Conservation (phyloP, 2,797 vertebrate species). For the Cebuella pygmaea region DNA sequence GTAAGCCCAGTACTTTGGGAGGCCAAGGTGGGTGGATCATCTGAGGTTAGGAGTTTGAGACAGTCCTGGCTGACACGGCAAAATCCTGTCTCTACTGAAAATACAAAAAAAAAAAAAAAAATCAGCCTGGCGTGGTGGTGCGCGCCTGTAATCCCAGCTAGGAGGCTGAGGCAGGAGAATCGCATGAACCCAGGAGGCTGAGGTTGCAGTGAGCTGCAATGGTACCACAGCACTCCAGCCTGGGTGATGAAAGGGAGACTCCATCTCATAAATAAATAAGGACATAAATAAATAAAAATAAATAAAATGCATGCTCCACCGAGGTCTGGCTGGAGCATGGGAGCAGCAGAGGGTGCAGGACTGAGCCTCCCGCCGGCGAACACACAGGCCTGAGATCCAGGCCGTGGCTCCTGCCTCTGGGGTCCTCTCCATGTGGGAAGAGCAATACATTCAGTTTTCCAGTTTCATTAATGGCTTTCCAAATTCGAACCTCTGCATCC, state of each 20-base stretch:
- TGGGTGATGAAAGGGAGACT: neutral
- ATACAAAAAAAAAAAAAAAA: neutral
- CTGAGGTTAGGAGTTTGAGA: neutral
- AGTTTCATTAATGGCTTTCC: conserved; percentile 44
- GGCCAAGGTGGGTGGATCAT: neutral
- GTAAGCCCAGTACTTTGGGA: neutral
- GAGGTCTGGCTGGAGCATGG: rapidly evolving
- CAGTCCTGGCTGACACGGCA: too few relatives aligned
- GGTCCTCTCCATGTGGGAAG: neutral
- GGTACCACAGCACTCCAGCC: neutral
- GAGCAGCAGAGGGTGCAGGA: neutral
- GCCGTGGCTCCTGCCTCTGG: neutral
- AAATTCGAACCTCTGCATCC: conserved; percentile 15
- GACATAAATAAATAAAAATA: too few relatives aligned
- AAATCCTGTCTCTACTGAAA: neutral
- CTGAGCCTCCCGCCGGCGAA: rapidly evolving
- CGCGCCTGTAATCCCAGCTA: neutral
- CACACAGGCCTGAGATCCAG: neutral
- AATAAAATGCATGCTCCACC: rapidly evolving
- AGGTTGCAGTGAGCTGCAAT: neutral
- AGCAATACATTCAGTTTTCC: neutral
- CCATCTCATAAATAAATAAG: neutral
- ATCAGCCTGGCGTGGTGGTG: neutral
- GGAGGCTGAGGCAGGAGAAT: neutral
- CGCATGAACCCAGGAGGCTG: neutral